Evolutionary conservation across 2,888 invertebrate species (phyloP).

Genomic region (Dolichopus griseipennis): DNA sequence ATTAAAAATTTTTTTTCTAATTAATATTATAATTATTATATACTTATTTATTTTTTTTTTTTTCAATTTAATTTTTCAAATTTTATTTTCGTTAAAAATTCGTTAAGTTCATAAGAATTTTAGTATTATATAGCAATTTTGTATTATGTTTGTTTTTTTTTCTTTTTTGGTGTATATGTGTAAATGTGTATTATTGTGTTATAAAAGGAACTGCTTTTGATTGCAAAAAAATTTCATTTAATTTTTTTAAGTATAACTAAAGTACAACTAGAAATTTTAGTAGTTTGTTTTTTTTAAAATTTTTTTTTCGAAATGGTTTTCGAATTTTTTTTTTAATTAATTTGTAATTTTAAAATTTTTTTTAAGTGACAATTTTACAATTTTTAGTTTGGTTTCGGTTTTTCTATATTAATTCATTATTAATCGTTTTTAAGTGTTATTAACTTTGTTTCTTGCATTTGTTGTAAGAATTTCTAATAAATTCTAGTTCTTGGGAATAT

Average conservation of each 20-base stretch:
- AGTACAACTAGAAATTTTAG: constrained; percentile 5
- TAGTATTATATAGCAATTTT: not conserved
- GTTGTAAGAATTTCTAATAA: too few relatives aligned
- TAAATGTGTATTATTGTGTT: not conserved
- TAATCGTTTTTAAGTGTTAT: constrained; percentile 17
- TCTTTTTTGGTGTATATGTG: not conserved
- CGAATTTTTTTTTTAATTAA: too few relatives aligned
- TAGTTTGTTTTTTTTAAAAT: constrained; percentile 8
- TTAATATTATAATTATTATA: too few relatives aligned
- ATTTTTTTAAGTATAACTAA: not conserved
- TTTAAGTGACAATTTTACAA: not conserved
- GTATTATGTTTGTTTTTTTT: not conserved
- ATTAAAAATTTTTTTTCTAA: too few relatives aligned
- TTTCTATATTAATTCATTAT: not conserved
- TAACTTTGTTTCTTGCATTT: not conserved
- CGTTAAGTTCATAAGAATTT: constrained; percentile 4
- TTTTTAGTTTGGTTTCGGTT: too few relatives aligned
- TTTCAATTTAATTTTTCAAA: not conserved
- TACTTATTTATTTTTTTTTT: too few relatives aligned
- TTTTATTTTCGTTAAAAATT: not conserved
- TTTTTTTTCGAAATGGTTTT: constrained; percentile 14
- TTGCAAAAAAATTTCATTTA: not conserved
- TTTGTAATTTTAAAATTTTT: constrained; percentile 7
- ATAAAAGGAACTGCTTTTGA: not conserved
- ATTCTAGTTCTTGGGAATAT: too few relatives aligned